Evolutionary conservation across 2,797 vertebrate species (phyloP), one percentile per base, ranked within the genome.

Genomic region (Lacerta agilis): DNA sequence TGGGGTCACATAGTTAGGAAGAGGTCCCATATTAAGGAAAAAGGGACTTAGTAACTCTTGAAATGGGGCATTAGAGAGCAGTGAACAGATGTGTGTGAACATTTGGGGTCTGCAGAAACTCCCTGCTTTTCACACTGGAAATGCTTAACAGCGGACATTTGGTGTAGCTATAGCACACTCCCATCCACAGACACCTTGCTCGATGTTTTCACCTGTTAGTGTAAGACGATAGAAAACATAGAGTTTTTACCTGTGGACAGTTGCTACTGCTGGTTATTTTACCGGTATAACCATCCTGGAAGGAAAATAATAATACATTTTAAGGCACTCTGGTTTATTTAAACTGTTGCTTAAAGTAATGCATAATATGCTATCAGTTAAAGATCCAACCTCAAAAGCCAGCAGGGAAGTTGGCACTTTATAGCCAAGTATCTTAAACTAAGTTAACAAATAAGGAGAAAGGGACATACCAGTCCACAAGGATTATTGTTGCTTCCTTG

Each of bases 251-350:
- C 81, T 83, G 81, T 83, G 66, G 66, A n/a, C 81, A 83, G 29
- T 83, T 83, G 81, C 38, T 69, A 33, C 66, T 71, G 81, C 81
- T 83, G 17, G n/a, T 23, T 71, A 45, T 43, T 83, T 69, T 71
- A 71, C 81, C 81, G 71, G 81, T 71, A 83, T 83, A 83, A 83
- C 41, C 71, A 66, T 66, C 29, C 81, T 83, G 81, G 29, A 71
- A 83, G 41, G 43, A 33, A 83, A 71, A 71, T 4, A 36, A 36
- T 13, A 36, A 38, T 18, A 71, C 3, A 20, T 38, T 45, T 83
- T 67, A 41, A 82, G 29, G 2, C 11, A 17, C 61, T 67, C 8
- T 41, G 38, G 8, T 10, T 72, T n/a, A n/a, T 36, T 33, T 72
- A 33, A 25, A 67, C 23, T 67, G 27, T 67, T 67, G 66, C 66